Evolutionary conservation across 2,888 invertebrate species (phyloP).

Genomic region (Antitype chi): DNA sequence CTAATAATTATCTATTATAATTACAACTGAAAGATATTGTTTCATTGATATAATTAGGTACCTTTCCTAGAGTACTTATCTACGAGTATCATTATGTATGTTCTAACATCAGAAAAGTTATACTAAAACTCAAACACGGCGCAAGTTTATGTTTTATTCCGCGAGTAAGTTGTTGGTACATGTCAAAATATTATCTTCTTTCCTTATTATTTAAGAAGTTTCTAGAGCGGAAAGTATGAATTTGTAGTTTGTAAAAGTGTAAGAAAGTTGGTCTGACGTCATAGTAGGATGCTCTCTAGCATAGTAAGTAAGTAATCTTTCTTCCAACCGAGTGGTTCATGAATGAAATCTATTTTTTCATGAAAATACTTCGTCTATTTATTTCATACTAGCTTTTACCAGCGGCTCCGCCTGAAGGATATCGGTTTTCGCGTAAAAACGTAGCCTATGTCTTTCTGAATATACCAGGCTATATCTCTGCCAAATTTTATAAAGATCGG

Average conservation of each 20-base stretch:
- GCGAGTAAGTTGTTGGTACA: background rate
- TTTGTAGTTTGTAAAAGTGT: slow-evolving; percentile 26
- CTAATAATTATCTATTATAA: too few relatives aligned
- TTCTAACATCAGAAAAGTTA: too few relatives aligned
- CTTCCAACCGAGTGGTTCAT: slow-evolving; percentile 48
- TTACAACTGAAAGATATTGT: too few relatives aligned
- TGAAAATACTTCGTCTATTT: background rate
- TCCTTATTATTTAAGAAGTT: slow-evolving; percentile 34
- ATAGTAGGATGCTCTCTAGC: slow-evolving; percentile 29
- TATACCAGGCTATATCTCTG: too few relatives aligned
- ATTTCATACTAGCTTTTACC: background rate
- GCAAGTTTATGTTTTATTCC: background rate
- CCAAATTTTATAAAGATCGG: too few relatives aligned
- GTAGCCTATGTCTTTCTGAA: too few relatives aligned
- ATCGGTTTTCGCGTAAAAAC: too few relatives aligned
- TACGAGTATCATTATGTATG: too few relatives aligned
- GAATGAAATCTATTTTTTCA: slow-evolving; percentile 39
- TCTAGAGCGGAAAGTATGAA: slow-evolving; percentile 37
- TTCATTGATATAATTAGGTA: too few relatives aligned
- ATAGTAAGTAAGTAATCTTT: slow-evolving; percentile 39
- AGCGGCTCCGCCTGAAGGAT: too few relatives aligned
- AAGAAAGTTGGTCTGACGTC: slow-evolving; percentile 47
- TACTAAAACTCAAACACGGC: too few relatives aligned
- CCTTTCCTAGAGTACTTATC: too few relatives aligned
- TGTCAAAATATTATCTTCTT: slow-evolving; percentile 3